Percentiles rank a stretch among this genome's conserved stretches.
phyloP scores from a whole-genome alignment of 2,113 vertebrate species.

The Paralichthys olivaceus region DNA sequence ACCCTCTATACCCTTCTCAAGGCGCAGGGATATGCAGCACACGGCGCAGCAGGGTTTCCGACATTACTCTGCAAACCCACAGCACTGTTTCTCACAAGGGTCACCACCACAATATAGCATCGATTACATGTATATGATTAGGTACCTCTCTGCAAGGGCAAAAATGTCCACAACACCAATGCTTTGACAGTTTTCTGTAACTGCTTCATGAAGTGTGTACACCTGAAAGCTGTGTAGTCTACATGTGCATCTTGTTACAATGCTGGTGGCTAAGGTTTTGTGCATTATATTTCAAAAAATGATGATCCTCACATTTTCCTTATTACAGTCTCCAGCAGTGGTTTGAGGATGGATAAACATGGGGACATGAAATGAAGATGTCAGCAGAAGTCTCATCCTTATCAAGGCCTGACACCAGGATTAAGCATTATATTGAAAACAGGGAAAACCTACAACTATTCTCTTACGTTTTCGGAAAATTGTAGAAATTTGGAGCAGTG shows the following conservation, averaged over 20 bases:
- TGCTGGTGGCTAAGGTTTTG: background rate
- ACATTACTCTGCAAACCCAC: slow-evolving; percentile 13
- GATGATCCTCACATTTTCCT: slow-evolving; percentile 1
- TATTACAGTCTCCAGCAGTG: slow-evolving; percentile 37
- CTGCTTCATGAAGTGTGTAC: background rate
- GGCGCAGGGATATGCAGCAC: slow-evolving; percentile 4
- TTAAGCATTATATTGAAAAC: slow-evolving; percentile 59
- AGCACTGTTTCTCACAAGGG: background rate
- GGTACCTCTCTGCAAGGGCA: slow-evolving; percentile 4
- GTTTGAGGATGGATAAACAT: slow-evolving; percentile 45
- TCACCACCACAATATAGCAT: background rate
- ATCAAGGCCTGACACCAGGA: slow-evolving; percentile 60
- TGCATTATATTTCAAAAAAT: slow-evolving; percentile 6
- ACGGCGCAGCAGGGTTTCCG: background rate
- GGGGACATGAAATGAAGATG: slow-evolving; percentile 39
- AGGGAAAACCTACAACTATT: slow-evolving; percentile 44
- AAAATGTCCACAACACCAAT: background rate
- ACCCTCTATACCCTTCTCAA: slow-evolving; percentile 19
- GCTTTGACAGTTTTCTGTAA: background rate
- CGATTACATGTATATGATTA: slow-evolving; percentile 19
- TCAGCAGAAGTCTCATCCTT: slow-evolving; percentile 63
- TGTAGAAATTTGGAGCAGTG: slow-evolving; percentile 47
- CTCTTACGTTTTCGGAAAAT: slow-evolving; percentile 62
- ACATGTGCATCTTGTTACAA: background rate
- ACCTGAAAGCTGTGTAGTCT: background rate